Evolutionary conservation across 2,113 vertebrate species (phyloP), one percentile per base, ranked within the genome.

Genomic region (Tiliqua scincoides): DNA sequence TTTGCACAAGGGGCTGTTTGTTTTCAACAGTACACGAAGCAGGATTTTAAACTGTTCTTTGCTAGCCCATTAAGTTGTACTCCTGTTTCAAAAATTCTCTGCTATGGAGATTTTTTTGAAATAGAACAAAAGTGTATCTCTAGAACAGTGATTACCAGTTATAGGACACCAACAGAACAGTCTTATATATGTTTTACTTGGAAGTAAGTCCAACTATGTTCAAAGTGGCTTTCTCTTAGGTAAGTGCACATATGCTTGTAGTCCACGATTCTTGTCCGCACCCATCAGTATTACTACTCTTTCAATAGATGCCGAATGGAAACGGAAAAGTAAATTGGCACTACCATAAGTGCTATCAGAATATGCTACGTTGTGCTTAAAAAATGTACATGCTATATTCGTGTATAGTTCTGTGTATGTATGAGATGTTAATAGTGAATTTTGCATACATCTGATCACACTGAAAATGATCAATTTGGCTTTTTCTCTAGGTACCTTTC

Each of bases 401-500:
- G 15, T 3, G 4, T 61, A 35, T 27, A 23, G 74, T 65, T 63
- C 59, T 63, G n/a, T 27, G 35, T 37, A 63, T 37, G 4, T 54
- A 18, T 32, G 35, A 1, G 62, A 6, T 57, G 80, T 37, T 90
- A 83, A 87, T 86, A n/a, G 43, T 67, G 3, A 82, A 1, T 35
- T 92, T 3, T 27, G 40, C 30, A 21, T 79, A 61, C 32, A 20
- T 85, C 37, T 17, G 37, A 70, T 63, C 14, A 27, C 30, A 35
- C 73, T 72, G 30, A 32, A 85, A 61, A n/a, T 63, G 15, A 48
- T 79, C 20, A n/a, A n/a, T 87, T 76, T 94, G 85, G 87, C 79
- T 93, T 96, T 94, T 89, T 92, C 95, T 32, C 92, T 37, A 99
- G 99, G 96, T 99, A 98, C 95, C 97, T 99, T 85, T 98, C 98